Evolutionary conservation across 1,140 invertebrate genomes (phyloP).

Genomic region (Orius insidiosus): DNA sequence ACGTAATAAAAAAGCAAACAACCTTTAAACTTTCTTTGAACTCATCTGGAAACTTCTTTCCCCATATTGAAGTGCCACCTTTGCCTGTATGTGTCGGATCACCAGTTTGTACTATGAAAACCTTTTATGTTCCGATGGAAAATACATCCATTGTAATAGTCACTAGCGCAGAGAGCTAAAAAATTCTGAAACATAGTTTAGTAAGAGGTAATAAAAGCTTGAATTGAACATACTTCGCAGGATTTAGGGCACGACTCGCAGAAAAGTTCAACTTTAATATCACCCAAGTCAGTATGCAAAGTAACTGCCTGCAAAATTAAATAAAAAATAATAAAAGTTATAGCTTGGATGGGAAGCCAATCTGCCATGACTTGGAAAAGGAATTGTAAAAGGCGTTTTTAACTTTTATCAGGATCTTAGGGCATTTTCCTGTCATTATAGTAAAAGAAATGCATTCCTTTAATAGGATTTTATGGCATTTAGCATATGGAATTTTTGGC

Average conservation of each 20-base stretch:
- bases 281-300: conserved; percentile 90
- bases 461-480: no score
- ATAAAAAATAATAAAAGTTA: no score
- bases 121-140: conserved; percentile 98
- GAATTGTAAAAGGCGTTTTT: no score
- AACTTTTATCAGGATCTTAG: no score
- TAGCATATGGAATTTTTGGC: no score
- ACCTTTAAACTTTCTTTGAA: conserved; percentile 86
- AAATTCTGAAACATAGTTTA: conserved; percentile 57
- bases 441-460: no score
- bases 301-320: conserved; percentile 86
- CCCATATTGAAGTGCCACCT: conserved; percentile 83
- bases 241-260: conserved; percentile 90
- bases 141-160: conserved; percentile 84
- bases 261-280: conserved; percentile 92
- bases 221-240: conserved; percentile 48
- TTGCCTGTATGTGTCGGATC: conserved; percentile 92
- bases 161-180: conserved; percentile 84
- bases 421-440: no score
- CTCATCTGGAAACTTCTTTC: conserved; percentile 87
- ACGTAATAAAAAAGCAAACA: no score
- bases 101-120: conserved; percentile 93
- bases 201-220: conserved; percentile 5
- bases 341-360: no score
- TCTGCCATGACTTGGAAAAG: no score